Conservation (phyloP, 1,140 invertebrate species). For the Diorhabda sublineata region DNA sequence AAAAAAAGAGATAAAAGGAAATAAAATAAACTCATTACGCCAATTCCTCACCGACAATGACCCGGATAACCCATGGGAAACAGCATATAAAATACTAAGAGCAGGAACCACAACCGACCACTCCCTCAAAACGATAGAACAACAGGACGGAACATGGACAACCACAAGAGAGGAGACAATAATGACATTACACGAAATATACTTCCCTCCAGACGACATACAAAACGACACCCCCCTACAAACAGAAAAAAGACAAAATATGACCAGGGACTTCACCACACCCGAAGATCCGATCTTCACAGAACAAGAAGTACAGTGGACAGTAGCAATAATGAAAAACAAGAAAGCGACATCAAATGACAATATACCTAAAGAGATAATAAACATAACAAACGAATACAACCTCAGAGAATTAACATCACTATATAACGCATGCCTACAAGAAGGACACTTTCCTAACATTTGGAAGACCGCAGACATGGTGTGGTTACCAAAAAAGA, state of each 20-base stretch:
- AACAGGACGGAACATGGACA: not conserved
- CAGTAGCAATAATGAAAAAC: not conserved
- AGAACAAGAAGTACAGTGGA: not conserved
- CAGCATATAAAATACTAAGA: not conserved
- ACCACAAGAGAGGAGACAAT: not conserved
- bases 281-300: not conserved
- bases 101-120: not conserved
- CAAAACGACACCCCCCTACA: not conserved
- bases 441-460: slow-evolving; percentile 5
- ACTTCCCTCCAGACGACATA: not conserved
- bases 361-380: not conserved
- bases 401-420: not conserved
- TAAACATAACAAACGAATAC: not conserved
- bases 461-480: not conserved
- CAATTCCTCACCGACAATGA: not conserved
- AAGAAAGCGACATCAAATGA: not conserved
- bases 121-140: not conserved
- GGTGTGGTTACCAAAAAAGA: slow-evolving; percentile 5
- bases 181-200: not conserved
- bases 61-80: not conserved
- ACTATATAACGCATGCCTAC: not conserved
- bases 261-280: not conserved
- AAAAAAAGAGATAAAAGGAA: not conserved
- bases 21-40: not conserved
- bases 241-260: not conserved